Percentiles rank a stretch among this genome's conserved stretches.
These are phyloP conservation scores for Sabatieria punctata DNA, from an alignment of 2,888 invertebrate genomes.

Conservation along the genomic window DNA sequence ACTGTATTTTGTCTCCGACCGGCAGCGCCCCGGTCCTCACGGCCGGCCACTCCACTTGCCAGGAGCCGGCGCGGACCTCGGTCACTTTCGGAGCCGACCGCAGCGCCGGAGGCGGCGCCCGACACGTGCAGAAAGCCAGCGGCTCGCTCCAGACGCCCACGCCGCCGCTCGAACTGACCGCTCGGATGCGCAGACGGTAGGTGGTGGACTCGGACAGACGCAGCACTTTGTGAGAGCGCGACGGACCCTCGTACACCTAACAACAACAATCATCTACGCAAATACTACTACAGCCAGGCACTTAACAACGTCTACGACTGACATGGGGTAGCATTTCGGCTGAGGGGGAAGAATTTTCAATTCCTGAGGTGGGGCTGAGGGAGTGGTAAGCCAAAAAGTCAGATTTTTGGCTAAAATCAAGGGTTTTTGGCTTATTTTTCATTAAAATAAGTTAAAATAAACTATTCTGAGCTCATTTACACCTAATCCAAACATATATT, in stretches of 20 bases:
- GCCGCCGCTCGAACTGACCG: slow-evolving; percentile 66
- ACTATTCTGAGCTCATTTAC: too few species aligned
- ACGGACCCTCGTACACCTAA: slow-evolving; percentile 54
- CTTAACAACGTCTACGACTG: too few species aligned
- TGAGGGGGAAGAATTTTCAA: too few species aligned
- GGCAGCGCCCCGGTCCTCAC: slow-evolving; percentile 19
- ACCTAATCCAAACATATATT: too few species aligned
- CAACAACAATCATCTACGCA: too few species aligned
- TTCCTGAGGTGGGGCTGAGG: too few species aligned
- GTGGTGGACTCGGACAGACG: slow-evolving; percentile 60
- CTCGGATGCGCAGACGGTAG: slow-evolving; percentile 62
- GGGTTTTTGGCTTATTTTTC: too few species aligned
- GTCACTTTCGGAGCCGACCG: slow-evolving; percentile 48
- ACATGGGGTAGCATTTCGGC: too few species aligned
- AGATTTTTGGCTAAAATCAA: too few species aligned
- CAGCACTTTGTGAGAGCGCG: slow-evolving; percentile 59
- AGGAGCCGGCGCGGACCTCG: slow-evolving; percentile 42
- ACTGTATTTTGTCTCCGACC: slow-evolving; percentile 49
- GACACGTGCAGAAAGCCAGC: slow-evolving; percentile 51
- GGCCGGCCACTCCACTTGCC: slow-evolving; percentile 48
- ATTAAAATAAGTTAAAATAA: too few species aligned
- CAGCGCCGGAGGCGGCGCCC: slow-evolving; percentile 61
- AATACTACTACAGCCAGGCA: too few species aligned
- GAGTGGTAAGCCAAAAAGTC: too few species aligned
- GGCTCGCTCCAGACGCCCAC: slow-evolving; percentile 58